These are phyloP conservation scores for Thymallus thymallus DNA, from an alignment of 2,113 vertebrate genomes.

Conservation along the genomic window DNA sequence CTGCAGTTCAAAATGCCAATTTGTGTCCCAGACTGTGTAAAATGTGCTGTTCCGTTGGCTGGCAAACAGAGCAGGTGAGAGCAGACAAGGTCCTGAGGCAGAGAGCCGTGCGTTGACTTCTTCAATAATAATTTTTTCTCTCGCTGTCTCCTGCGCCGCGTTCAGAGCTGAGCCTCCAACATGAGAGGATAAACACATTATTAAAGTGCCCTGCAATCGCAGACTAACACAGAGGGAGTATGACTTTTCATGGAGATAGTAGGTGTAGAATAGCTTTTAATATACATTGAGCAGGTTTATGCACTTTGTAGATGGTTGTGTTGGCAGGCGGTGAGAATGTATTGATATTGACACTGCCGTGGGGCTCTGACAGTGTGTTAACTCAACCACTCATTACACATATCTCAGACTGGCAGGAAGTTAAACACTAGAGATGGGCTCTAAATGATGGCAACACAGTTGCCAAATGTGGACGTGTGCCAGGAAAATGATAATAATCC, in stretches of 20 bases:
- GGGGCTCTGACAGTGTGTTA: constrained; percentile 40
- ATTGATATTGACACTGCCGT: constrained; percentile 35
- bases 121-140: constrained; percentile 34
- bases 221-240: constrained; percentile 35
- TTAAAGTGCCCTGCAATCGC: constrained; percentile 44
- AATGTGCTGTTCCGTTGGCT: constrained; percentile 64
- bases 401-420: constrained; percentile 40
- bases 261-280: constrained; percentile 37
- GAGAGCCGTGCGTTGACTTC: constrained; percentile 46
- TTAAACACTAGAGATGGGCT: constrained; percentile 25
- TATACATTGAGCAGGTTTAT: constrained; percentile 16
- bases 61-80: constrained; percentile 68
- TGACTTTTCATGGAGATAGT: constrained; percentile 28
- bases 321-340: constrained; percentile 41
- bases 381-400: constrained; percentile 41
- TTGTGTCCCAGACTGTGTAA: constrained; percentile 71
- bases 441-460: constrained; percentile 25
- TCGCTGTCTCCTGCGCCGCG: constrained; percentile 16
- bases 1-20: constrained; percentile 67
- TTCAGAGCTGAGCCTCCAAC: constrained; percentile 15
- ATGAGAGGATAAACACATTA: constrained; percentile 52
- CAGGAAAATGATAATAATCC: constrained; percentile 79
- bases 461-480: constrained; percentile 33
- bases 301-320: constrained; percentile 24
- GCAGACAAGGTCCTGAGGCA: constrained; percentile 65